Conservation (phyloP, 2,797 vertebrate genomes). For the Nannoperca obscura region DNA sequence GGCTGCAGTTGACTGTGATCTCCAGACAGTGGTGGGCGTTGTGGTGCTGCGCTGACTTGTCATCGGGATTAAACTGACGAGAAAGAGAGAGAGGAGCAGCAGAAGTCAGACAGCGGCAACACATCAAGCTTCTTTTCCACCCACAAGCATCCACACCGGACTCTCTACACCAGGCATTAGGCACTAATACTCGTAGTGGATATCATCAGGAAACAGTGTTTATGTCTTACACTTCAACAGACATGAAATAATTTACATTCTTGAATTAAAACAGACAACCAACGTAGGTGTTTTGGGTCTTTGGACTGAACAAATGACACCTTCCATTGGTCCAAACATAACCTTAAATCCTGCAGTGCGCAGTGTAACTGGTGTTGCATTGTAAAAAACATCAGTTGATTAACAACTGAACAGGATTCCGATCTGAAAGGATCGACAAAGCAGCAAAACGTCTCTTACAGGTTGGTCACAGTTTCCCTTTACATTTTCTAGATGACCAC, state of each 20-base stretch:
- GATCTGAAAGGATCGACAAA: not conserved
- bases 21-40: conserved; percentile 99
- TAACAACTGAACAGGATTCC: not conserved
- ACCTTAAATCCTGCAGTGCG: not conserved
- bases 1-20: conserved; percentile 99
- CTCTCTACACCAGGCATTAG: conserved; percentile 20
- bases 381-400: not conserved
- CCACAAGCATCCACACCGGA: conserved; percentile 46
- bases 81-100: conserved; percentile 59
- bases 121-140: conserved; percentile 44
- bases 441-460: not conserved
- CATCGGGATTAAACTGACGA: conserved; percentile 97
- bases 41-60: conserved; percentile 99
- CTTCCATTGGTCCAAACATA: too few species aligned
- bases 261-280: not conserved
- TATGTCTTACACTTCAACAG: not conserved
- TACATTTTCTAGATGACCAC: not conserved
- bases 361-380: not conserved
- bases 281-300: not conserved
- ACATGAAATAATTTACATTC: not conserved
- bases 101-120: conserved; percentile 55
- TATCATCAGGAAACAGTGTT: not conserved
- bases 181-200: not conserved
- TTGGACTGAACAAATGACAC: not conserved
- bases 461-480: not conserved